Evolutionary conservation across 2,113 vertebrate species (phyloP).

Genomic region (Perca flavescens): DNA sequence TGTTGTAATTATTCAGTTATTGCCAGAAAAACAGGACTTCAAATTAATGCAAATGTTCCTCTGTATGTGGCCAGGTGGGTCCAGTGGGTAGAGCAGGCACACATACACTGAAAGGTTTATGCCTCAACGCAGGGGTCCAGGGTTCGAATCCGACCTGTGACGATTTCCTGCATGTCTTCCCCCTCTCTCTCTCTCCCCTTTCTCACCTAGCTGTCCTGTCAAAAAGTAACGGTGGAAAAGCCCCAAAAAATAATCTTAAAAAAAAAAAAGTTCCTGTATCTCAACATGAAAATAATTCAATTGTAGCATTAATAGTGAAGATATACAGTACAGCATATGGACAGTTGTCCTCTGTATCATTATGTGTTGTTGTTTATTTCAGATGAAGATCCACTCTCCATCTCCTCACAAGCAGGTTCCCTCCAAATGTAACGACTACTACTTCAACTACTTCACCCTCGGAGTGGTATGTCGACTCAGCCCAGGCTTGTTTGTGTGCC

Average conservation of each 20-base stretch:
- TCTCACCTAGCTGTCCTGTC: too few relatives aligned
- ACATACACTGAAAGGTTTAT: too few relatives aligned
- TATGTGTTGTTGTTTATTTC: slow-evolving; percentile 42
- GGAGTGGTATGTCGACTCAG: slow-evolving; percentile 92
- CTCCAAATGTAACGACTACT: slow-evolving; percentile 99
- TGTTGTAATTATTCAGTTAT: background rate
- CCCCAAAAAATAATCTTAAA: too few relatives aligned
- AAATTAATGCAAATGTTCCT: background rate
- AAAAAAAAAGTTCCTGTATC: background rate
- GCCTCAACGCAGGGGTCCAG: too few relatives aligned
- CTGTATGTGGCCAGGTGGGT: too few relatives aligned
- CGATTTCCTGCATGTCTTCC: too few relatives aligned
- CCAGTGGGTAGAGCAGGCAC: too few relatives aligned
- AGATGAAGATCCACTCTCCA: slow-evolving; percentile 99
- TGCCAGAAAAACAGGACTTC: background rate
- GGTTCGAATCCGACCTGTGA: too few relatives aligned
- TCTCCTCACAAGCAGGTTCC: slow-evolving; percentile 99
- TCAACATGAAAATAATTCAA: background rate
- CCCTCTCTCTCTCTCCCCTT: too few relatives aligned
- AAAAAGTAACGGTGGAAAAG: too few relatives aligned
- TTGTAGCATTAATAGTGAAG: background rate
- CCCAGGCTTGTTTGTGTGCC: background rate
- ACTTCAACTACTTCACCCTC: slow-evolving; percentile 98
- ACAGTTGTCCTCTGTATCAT: background rate
- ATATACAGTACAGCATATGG: background rate